A percentile compares a stretch with the other conserved stretches of the same genome.
Evolutionary conservation across 2,888 invertebrate species (phyloP).

Genomic region (Chloromyia formosa): DNA sequence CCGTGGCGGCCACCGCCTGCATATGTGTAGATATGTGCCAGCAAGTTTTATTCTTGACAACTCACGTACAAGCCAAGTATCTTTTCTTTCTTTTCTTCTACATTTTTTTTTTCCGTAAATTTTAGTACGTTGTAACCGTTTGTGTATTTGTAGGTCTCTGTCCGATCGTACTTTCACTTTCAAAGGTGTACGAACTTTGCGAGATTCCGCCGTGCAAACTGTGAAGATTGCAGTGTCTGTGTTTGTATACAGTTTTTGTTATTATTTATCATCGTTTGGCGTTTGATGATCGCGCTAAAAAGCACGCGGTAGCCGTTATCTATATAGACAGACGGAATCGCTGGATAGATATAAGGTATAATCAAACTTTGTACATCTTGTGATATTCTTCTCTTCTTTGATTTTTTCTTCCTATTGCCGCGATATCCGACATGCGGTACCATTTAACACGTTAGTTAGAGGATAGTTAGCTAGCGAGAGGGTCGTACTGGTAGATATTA

Average conservation of each 20-base stretch:
- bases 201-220: slow-evolving; percentile 36
- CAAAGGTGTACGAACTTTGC: slow-evolving; percentile 64
- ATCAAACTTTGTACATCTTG: neutral
- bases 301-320: slow-evolving; percentile 38
- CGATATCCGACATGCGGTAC: slow-evolving; percentile 26
- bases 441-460: slow-evolving; percentile 25
- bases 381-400: too few species aligned
- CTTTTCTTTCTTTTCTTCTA: neutral
- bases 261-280: slow-evolving; percentile 45
- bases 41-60: slow-evolving; percentile 39
- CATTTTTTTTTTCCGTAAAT: too few species aligned
- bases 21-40: slow-evolving; percentile 40
- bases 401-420: slow-evolving; percentile 16
- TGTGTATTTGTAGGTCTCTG: slow-evolving; percentile 64
- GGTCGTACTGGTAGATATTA: too few species aligned
- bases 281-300: slow-evolving; percentile 40
- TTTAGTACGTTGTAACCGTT: slow-evolving; percentile 21
- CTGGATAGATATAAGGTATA: slow-evolving; percentile 6
- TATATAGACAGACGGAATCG: neutral
- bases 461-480: too few species aligned
- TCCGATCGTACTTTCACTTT: slow-evolving; percentile 65
- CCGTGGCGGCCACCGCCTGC: slow-evolving; percentile 11
- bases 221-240: slow-evolving; percentile 38
- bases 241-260: slow-evolving; percentile 49
- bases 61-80: slow-evolving; percentile 13